A percentile compares a stretch with the other conserved stretches of the same genome.
phyloP scores from a whole-genome alignment of 1,140 invertebrate genomes.

The Sminthurinus signatus region DNA sequence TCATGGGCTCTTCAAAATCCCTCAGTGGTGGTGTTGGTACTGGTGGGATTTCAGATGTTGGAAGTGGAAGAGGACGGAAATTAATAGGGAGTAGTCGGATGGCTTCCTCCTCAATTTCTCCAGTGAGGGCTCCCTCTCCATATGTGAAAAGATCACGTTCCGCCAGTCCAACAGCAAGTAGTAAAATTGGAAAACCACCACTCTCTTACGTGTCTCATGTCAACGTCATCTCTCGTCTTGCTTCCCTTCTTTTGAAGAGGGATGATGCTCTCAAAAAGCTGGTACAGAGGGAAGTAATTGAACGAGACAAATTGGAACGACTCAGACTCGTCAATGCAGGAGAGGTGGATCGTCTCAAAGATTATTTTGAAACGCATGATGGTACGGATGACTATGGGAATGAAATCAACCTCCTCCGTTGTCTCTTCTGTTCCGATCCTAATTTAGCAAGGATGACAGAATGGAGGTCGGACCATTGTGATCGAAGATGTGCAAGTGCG shows the following conservation, averaged over 20 bases:
- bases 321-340: conserved; percentile 24
- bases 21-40: not conserved
- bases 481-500: conserved; percentile 57
- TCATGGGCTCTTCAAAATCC: not conserved
- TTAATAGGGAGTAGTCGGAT: not conserved
- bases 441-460: conserved; percentile 35
- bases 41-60: not conserved
- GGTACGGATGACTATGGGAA: conserved; percentile 10
- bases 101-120: not conserved
- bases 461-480: conserved; percentile 15
- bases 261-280: conserved; percentile 30
- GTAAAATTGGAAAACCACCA: conserved; percentile 19
- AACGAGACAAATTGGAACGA: conserved; percentile 33
- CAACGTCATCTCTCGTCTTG: conserved; percentile 77
- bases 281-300: conserved; percentile 26
- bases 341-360: conserved; percentile 37
- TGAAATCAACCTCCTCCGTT: conserved; percentile 32
- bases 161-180: conserved; percentile 17
- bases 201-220: conserved; percentile 77
- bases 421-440: conserved; percentile 37
- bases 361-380: conserved; percentile 30
- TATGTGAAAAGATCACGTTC: conserved; percentile 19
- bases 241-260: conserved; percentile 53
- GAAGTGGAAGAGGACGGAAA: not conserved
- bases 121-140: not conserved